Base-by-base conservation (phyloP, 1,140 invertebrate species). In the Steinernema khuongi region DNA sequence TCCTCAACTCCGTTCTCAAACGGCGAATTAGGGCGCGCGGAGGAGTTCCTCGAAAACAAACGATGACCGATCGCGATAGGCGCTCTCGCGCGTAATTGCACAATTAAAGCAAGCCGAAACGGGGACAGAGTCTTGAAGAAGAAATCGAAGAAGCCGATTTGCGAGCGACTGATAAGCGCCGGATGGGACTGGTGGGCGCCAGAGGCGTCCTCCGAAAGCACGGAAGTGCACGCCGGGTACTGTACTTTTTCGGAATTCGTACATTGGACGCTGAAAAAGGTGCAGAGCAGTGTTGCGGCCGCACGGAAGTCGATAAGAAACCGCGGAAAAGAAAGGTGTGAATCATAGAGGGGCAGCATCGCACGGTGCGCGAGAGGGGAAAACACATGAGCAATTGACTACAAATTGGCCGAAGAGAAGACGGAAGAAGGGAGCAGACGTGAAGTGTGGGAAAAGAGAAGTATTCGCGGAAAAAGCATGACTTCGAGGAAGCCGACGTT, bases 1-100 rank as follows among this genome's bases (percentile, higher is more conserved):
- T 4, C 50, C 36, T 41, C 36, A 41, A 41, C 36, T 41, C 36
- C 36, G 7, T 41, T n/a, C n/a, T 41, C n/a, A n/a, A 41, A n/a
- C 7, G n/a, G 36, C 36, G 36, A 41, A 41, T 41, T 41, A 41
- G 36, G 36, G n/a, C 36, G 36, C 36, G 36, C 36, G n/a, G 36
- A 41, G 36, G 50, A 60, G 22, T 17, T 17, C 50, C 4, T 22
- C 50, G 50, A 60, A 60, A 60, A 60, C 50, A 60, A 60, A 60
- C 50, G 50, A 60, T 60, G 50, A 26, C 50, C 11, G 50, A 60
- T 41, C 50, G 50, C 50, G 50, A 60, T 60, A 60, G 50, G 50
- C 50, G 50, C 14, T 60, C 50, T 60, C 50, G 19, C 50, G 50
- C 26, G 50, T n/a, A 60, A 60, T 60, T 60, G 50, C 50, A n/a